phyloP scores from a whole-genome alignment of 2,888 invertebrate genomes.

The Hirtodrosophila histrioides region DNA sequence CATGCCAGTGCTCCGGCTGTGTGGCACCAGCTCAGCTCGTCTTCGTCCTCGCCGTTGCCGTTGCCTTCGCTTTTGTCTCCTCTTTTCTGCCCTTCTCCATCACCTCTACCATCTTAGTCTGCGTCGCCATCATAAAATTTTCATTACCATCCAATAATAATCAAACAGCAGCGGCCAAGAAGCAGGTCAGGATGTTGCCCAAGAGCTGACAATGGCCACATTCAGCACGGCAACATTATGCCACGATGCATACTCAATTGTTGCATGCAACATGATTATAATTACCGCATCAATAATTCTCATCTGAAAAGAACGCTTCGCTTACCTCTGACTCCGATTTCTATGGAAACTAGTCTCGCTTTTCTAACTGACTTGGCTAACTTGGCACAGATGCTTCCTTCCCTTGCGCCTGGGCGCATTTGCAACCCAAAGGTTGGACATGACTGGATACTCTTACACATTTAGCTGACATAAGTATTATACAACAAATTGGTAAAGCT shows the following conservation, averaged over 20 bases:
- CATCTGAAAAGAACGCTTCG: no score
- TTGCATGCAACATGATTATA: conserved; percentile 15
- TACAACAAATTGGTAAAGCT: no score
- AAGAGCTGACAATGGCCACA: background rate
- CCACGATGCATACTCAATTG: background rate
- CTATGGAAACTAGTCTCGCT: no score
- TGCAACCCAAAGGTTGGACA: no score
- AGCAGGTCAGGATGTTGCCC: conserved; percentile 4
- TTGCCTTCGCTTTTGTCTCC: background rate
- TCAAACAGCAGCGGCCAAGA: conserved; percentile 30
- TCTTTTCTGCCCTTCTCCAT: background rate
- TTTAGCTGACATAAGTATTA: no score
- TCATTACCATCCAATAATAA: conserved; percentile 71
- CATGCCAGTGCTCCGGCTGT: conserved; percentile 30
- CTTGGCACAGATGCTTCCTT: no score
- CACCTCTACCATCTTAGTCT: conserved; percentile 9
- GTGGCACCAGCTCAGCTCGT: no score
- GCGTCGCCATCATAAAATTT: conserved; percentile 66
- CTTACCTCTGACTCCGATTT: no score
- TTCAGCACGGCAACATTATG: background rate
- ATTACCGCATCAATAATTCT: background rate
- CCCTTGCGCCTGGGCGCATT: no score
- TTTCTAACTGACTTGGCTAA: no score
- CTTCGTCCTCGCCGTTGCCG: conserved; percentile 1
- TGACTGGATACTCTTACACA: no score